Base-by-base conservation (phyloP, 1,140 invertebrate genomes). In the Eufriesea mexicana region DNA sequence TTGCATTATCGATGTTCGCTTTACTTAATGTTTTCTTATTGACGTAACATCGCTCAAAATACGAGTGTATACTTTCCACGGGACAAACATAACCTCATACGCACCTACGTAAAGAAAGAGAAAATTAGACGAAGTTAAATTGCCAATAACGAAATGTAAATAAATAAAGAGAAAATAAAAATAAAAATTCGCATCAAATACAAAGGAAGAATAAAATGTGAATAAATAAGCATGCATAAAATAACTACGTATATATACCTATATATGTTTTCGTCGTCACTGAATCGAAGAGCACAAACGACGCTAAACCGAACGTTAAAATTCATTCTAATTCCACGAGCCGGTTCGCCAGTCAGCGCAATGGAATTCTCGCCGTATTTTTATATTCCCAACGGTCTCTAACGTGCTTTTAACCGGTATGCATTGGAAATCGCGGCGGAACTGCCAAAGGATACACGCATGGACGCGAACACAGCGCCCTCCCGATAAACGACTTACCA, bases 351-450 rank as follows among this genome's bases (percentile, higher is more conserved):
- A 74, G 49, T 86, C 78, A 84, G 23, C 35, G 23, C 47, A 61
- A 84, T 49, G 85, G 86, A 87, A 86, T 87, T 76, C 59, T 42
- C 64, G 47, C 67, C 49, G 49, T 8, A 61, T 72, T 66, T 80
- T 78, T 72, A 18, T 72, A 67, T 73, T 76, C 14, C 16, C 55
- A 16, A 66, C 70, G 18, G n/a, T n/a, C 14, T 45, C 10, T 9
- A 28, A 25, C 9, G 62, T 28, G 47, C 28, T 54, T 62, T 42
- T 16, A 62, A 49, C 45, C 7, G 45, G 2, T 55, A 4, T 2
- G 54, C 54, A 57, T 57, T 28, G 62, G 55, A 45, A 45, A 77
- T 10, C 49, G 23, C 5, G 2, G 9, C 47, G n/a, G 49, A 70
- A 70, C 42, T 23, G 28, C 45, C 7, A 2, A 14, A 14, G 45